phyloP scores from a whole-genome alignment of 2,113 vertebrate species.

The Lonchura striata region DNA sequence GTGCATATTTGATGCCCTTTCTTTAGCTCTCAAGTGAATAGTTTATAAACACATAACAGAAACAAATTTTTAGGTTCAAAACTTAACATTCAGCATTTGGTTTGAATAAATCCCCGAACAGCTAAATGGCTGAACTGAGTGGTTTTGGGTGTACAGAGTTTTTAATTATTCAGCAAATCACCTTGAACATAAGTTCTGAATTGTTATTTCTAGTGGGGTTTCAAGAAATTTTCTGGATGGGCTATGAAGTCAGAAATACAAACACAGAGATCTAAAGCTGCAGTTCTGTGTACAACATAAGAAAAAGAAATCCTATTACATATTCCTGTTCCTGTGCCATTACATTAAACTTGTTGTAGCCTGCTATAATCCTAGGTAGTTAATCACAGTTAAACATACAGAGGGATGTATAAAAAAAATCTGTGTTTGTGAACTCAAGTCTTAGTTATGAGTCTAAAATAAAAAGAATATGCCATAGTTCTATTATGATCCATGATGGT shows the following conservation, averaged over 20 bases:
- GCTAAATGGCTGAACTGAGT: background rate
- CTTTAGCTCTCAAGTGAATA: background rate
- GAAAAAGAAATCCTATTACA: background rate
- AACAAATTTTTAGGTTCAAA: background rate
- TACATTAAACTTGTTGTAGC: background rate
- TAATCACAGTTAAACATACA: background rate
- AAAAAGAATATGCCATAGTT: background rate
- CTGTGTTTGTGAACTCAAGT: background rate
- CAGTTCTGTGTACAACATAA: background rate
- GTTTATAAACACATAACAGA: background rate
- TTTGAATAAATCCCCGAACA: background rate
- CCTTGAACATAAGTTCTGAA: background rate
- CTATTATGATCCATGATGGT: background rate
- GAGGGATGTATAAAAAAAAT: accelerated
- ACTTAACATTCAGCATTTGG: background rate
- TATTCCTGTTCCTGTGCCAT: background rate
- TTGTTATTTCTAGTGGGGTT: background rate
- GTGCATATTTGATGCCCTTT: background rate
- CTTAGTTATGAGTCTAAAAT: background rate
- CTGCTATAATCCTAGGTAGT: background rate
- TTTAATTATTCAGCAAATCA: background rate
- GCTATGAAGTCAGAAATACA: background rate
- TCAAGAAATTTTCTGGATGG: background rate
- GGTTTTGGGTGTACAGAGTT: background rate
- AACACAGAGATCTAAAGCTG: background rate